Evolutionary conservation across 2,113 vertebrate species (phyloP), one percentile per base, ranked within the genome.

Genomic region (Pelusios castaneus): DNA sequence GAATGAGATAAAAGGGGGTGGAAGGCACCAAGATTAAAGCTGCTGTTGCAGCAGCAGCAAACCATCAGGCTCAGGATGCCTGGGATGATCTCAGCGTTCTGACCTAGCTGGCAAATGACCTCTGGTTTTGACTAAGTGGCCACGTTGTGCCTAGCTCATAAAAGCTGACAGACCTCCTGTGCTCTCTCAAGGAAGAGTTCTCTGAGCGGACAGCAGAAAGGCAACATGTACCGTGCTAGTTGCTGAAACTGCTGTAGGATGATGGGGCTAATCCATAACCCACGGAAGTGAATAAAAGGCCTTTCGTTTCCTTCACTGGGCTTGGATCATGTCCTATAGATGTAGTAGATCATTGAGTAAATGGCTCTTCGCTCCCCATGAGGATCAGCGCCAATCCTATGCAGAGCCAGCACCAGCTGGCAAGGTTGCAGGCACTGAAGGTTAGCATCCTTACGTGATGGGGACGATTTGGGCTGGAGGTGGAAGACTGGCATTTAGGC

Each of bases 361-460:
- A 19, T n/a, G 51, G 60, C 29, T 5, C 34, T 86, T 70, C 86
- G 11, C 88, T 80, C 58, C 51, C 34, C 47, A 1, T 8, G 63
- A 52, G 49, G 29, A 56, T 1, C 27, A 55, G 2, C 60, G 10
- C 51, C 54, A 51, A 4, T 34, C 6, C 38, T 70, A 67, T 47
- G 63, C 34, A 2, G 45, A 56, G 0, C 54, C 56, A 60, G n/a
- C n/a, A 2, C 49, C 25, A 54, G 25, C 24, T 75, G n/a, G n/a
- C 24, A 75, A 38, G 8, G 9, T 43, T 75, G 38, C 41, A 41
- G 38, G 10, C 22, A 75, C 45, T 47, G 78, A 51, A 67, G 29
- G 63, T 31, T 76, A 45, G 63, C 56, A 52, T 17, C 0, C 0
- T 0, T 79, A 75, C n/a, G 60, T 63, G 56, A 63, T 63, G 60